These are phyloP conservation scores for Lordiphosa stackelbergi DNA, from an alignment of 1,140 invertebrate species.

Conservation along the genomic window DNA sequence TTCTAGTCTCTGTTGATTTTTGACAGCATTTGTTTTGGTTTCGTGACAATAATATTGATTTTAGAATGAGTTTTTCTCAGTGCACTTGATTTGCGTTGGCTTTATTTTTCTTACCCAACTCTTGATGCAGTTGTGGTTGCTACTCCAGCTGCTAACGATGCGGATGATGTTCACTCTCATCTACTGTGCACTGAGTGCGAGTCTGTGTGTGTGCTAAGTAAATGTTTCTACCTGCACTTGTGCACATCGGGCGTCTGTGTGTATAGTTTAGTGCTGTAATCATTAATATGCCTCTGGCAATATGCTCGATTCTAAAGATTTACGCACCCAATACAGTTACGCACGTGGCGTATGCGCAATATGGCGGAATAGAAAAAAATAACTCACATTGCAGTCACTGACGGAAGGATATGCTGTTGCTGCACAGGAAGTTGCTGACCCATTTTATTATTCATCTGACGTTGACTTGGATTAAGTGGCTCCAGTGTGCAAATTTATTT, in stretches of 20 bases:
- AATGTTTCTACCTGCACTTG: constrained; percentile 30
- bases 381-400: not conserved
- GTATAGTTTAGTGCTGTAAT: constrained; percentile 37
- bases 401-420: not conserved
- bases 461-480: constrained; percentile 28
- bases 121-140: constrained; percentile 9
- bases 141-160: constrained; percentile 19
- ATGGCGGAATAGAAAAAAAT: constrained; percentile 7
- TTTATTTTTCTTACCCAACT: constrained; percentile 45
- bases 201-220: constrained; percentile 27
- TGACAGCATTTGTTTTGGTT: no score
- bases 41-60: no score
- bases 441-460: constrained; percentile 9
- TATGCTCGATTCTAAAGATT: constrained; percentile 9
- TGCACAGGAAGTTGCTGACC: constrained; percentile 7
- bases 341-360: constrained; percentile 65
- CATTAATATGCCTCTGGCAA: constrained; percentile 45
- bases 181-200: not conserved
- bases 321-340: constrained; percentile 21
- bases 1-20: no score
- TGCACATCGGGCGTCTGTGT: constrained; percentile 12
- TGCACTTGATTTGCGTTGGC: constrained; percentile 29
- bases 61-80: no score
- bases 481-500: constrained; percentile 19
- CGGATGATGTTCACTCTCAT: not conserved